Evolutionary conservation across 37 sponge, comb jelly and placozoan species (phyloP), one percentile per base, ranked within the genome.

Genomic region (Sycon ciliatum): DNA sequence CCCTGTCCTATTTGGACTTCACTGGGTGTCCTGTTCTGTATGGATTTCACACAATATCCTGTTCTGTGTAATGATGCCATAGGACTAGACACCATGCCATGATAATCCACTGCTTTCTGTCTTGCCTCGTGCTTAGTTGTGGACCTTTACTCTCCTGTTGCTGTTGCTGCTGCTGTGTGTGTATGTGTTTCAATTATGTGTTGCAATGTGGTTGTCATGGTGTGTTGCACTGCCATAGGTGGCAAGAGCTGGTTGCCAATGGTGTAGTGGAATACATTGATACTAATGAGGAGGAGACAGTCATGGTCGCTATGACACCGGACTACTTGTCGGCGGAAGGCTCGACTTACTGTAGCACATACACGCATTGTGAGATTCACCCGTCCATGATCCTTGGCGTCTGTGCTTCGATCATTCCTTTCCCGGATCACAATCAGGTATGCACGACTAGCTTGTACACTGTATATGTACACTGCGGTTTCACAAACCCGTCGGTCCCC

Each of bases 201-300:
- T n/a, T n/a, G n/a, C n/a, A n/a, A n/a, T n/a, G n/a, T n/a, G n/a
- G 23, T n/a, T 76, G 22, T 56, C 24, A 32, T n/a, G 29, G 34
- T n/a, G 2, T 1, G n/a, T n/a, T 57, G n/a, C 32, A 4, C 2
- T 6, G 30, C 6, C 49, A 11, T 53, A 86, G 92, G 37, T 98
- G 99, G 99, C 99, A 98, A 76, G 99, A 92, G 28, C 80, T 98
- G 57, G 88, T 98, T 34, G 88, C 88, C 5, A 87, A 76, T 16
- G 99, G 99, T 35, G 85, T 98, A 55, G 99, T 98, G n/a, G 99
- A 98, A 69, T 98, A 98, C 68, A 93, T 98, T 37, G 99, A 98
- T 73, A 89, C 91, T 42, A 81, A 89, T 24, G 99, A 98, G 78
- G 99, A 98, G 80, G 99, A 98, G 91, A 85, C 91, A 34, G 92